phyloP scores from a whole-genome alignment of 1,140 invertebrate species.

The Trissolcus basalis region DNA sequence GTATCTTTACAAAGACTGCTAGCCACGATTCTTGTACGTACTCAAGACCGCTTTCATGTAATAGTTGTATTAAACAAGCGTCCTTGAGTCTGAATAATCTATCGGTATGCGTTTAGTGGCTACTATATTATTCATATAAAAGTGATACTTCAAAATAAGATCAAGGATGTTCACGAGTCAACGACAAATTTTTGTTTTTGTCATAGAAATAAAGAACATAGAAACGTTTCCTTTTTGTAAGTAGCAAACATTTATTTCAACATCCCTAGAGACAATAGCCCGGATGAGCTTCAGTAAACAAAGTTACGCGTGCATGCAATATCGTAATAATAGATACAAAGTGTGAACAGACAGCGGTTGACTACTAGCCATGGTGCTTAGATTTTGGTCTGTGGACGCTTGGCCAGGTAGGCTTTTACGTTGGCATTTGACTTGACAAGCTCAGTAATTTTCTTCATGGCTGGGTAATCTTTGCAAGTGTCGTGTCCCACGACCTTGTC shows the following conservation, averaged over 20 bases:
- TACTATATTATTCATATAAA: conserved; percentile 35
- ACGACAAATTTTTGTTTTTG: conserved; percentile 15
- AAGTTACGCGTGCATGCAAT: conserved; percentile 6
- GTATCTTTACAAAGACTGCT: too few species aligned
- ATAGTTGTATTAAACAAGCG: too few species aligned
- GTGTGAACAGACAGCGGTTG: conserved; percentile 1
- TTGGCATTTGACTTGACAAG: conserved; percentile 66
- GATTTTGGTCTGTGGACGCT: conserved; percentile 65
- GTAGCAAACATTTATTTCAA: conserved; percentile 24
- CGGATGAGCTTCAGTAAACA: conserved; percentile 2
- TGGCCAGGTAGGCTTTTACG: conserved; percentile 72
- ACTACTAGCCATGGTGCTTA: conserved; percentile 31
- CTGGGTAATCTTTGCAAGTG: conserved; percentile 62
- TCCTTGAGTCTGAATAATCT: too few species aligned
- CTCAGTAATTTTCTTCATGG: conserved; percentile 66
- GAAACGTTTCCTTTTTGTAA: neutral
- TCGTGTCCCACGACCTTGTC: conserved; percentile 56
- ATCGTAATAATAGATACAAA: neutral
- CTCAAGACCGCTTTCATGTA: too few species aligned
- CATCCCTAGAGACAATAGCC: conserved; percentile 14
- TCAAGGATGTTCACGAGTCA: conserved; percentile 29
- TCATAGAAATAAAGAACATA: conserved; percentile 35
- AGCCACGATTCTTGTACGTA: too few species aligned
- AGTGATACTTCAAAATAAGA: conserved; percentile 45
- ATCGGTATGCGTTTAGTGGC: conserved; percentile 8